Evolutionary conservation across 2,797 vertebrate species (phyloP), one percentile per base, ranked within the genome.

Genomic region (Luscinia luscinia): DNA sequence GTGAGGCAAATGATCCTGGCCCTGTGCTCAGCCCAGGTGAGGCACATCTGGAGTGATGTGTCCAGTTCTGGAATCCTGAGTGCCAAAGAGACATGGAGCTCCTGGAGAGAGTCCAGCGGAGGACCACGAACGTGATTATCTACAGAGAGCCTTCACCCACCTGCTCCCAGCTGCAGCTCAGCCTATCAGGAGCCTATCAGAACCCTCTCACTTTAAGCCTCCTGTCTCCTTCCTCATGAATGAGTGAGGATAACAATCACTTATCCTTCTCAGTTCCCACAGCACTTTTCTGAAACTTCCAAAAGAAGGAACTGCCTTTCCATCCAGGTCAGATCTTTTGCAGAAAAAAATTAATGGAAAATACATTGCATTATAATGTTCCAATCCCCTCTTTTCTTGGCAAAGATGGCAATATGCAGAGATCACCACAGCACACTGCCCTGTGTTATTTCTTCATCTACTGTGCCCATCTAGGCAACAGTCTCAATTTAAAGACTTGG

Each of bases 1-100:
- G 0, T 0, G 0, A 7, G 17, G 26, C 2, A 4, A 7, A 0
- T 62, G 41, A 32, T 48, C 32, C 32, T 36, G 0, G 1, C 9
- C 0, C 3, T 62, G 27, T 62, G 0, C 41, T 43, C 9, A 21
- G 27, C 9, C 16, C 32, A 1, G 14, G 32, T 69, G 55, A 76
- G 27, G 22, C 36, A 69, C 36, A 49, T 5, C 36, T 43, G 26
- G 22, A 43, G 13, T 41, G 3, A 13, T 24, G 2, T 49, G 23
- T 26, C 20, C 23, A 57, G 16, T n/a, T 82, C 57, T 12, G 27
- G 19, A 27, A 5, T 69, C 9, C 36, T 69, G 22, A 28, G 48
- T 0, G 12, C 11, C 12, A 41, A 15, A 43, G 22, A 69, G 19
- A 43, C 6, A 28, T 7, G 23, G 8, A 82, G 9, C 3, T 8